Evolutionary conservation across 2,113 vertebrate genomes (phyloP).

Genomic region (Salvelinus namaycush): DNA sequence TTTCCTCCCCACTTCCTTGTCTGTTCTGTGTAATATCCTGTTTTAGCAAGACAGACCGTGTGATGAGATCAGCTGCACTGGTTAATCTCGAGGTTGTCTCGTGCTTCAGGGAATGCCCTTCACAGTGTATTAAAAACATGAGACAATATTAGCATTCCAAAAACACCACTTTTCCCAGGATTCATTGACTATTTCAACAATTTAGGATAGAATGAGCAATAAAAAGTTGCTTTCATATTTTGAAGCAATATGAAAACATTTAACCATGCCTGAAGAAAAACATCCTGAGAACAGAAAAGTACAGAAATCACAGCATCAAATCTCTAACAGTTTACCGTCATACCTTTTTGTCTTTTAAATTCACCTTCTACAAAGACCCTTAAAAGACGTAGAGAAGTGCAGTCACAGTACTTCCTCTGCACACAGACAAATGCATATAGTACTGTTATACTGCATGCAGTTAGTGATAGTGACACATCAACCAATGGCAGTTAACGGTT

Average conservation of each 20-base stretch:
- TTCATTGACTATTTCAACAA: too few species aligned
- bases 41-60: conserved; percentile 40
- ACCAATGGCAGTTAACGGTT: conserved; percentile 42
- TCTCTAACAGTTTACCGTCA: neutral
- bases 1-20: conserved; percentile 22
- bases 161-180: neutral
- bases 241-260: neutral
- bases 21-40: conserved; percentile 51
- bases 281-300: neutral
- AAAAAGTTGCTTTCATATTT: neutral
- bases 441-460: conserved; percentile 37
- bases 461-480: conserved; percentile 51
- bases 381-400: neutral
- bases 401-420: neutral
- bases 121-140: neutral
- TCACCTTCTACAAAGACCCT: neutral
- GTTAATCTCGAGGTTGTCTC: conserved; percentile 34
- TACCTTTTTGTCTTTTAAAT: too few species aligned
- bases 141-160: neutral
- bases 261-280: neutral
- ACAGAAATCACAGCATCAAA: neutral
- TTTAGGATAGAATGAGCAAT: neutral
- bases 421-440: neutral
- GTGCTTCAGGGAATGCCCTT: conserved; percentile 40
- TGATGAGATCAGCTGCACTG: conserved; percentile 31